Percentiles rank a stretch among this genome's conserved stretches.
These are phyloP conservation scores for Neostethus bicornis DNA, from an alignment of 2,797 vertebrate species.

Conservation along the genomic window DNA sequence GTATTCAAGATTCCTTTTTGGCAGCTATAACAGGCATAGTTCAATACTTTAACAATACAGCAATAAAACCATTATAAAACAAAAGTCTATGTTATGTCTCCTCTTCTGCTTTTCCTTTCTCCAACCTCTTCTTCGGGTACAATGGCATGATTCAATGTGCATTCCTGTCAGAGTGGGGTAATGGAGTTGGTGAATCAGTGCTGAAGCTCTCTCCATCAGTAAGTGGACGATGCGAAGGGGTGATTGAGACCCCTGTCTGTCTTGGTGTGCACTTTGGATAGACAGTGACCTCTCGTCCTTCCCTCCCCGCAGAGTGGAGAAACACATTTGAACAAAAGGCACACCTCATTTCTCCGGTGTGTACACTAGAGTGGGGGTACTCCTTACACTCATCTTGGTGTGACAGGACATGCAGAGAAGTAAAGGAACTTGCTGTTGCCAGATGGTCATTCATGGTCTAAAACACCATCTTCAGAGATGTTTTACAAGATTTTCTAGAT, in stretches of 20 bases:
- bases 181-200: constrained; percentile 67
- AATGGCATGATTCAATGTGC: constrained; percentile 77
- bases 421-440: constrained; percentile 56
- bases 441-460: constrained; percentile 52
- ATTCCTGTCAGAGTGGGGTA: constrained; percentile 65
- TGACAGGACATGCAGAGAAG: constrained; percentile 59
- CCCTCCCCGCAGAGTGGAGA: constrained; percentile 44
- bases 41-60: constrained; percentile 41
- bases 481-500: constrained; percentile 32
- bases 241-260: constrained; percentile 68
- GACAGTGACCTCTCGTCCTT: constrained; percentile 57
- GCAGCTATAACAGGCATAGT: constrained; percentile 44
- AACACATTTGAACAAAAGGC: constrained; percentile 50
- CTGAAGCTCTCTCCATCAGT: constrained; percentile 54
- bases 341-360: constrained; percentile 43
- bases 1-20: constrained; percentile 42
- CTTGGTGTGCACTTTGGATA: constrained; percentile 43
- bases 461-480: constrained; percentile 36
- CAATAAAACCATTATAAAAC: constrained; percentile 14
- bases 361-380: constrained; percentile 33
- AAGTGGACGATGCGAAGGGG: constrained; percentile 31
- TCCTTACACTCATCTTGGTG: constrained; percentile 46
- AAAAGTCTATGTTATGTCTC: constrained; percentile 12
- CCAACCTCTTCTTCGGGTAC: constrained; percentile 70
- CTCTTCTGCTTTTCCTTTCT: constrained; percentile 26